Evolutionary conservation across 2,113 vertebrate genomes (phyloP).

Genomic region (Apteryx owenii): DNA sequence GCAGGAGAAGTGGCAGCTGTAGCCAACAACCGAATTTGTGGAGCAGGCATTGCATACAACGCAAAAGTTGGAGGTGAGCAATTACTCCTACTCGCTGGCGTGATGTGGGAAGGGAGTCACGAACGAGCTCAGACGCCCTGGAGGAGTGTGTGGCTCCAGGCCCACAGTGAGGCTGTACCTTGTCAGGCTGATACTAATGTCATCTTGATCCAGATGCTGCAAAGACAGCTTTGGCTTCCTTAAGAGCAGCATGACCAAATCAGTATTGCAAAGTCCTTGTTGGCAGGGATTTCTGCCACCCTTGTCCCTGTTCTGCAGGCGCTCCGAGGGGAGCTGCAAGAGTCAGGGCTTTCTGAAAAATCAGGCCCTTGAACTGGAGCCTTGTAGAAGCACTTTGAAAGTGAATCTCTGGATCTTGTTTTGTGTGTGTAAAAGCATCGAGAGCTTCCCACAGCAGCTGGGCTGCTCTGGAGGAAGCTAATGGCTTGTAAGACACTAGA

Average conservation of each 20-base stretch:
- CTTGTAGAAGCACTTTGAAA: background rate
- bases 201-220: background rate
- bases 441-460: background rate
- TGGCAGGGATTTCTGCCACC: background rate
- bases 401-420: too few relatives aligned
- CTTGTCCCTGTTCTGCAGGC: background rate
- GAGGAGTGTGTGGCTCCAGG: background rate
- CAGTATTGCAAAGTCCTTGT: background rate
- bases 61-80: constrained; percentile 77
- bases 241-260: background rate
- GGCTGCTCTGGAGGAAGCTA: background rate
- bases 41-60: constrained; percentile 72
- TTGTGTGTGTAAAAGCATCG: background rate
- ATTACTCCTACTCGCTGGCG: rapidly evolving
- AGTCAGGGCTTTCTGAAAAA: background rate
- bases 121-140: rapidly evolving
- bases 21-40: constrained; percentile 77
- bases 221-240: background rate
- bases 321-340: too few relatives aligned
- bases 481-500: too few relatives aligned
- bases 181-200: too few relatives aligned
- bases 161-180: background rate
- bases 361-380: too few relatives aligned
- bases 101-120: rapidly evolving
- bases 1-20: constrained; percentile 77